Conservation (phyloP, 2,888 invertebrate genomes). For the Tanaodytes sp. region DNA sequence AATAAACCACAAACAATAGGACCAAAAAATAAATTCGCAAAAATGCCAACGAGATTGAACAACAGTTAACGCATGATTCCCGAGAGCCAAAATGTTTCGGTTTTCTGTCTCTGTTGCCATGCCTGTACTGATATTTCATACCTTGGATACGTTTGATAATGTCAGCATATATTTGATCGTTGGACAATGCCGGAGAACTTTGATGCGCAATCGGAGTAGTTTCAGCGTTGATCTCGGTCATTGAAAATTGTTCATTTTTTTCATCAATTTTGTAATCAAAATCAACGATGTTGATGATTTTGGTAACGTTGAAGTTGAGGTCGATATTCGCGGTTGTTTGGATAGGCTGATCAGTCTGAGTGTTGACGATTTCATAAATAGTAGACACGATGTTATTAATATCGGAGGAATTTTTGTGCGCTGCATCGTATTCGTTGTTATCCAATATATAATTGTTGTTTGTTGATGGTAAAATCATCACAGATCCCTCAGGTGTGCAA, state of each 20-base stretch:
- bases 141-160: constrained; percentile 61
- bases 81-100: not conserved
- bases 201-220: not conserved
- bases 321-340: not conserved
- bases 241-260: not conserved
- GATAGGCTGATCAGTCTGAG: constrained; percentile 41
- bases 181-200: constrained; percentile 22
- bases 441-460: constrained; percentile 52
- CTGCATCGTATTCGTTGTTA: constrained; percentile 8
- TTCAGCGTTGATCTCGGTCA: not conserved
- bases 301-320: constrained; percentile 3
- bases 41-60: constrained; percentile 62
- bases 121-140: constrained; percentile 27
- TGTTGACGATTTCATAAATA: constrained; percentile 60
- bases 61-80: constrained; percentile 28
- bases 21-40: constrained; percentile 64
- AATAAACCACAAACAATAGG: constrained; percentile 60
- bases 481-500: constrained; percentile 35
- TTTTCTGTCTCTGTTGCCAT: constrained; percentile 12
- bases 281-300: constrained; percentile 14
- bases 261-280: constrained; percentile 2
- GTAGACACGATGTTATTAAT: constrained; percentile 59
- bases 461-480: constrained; percentile 1
- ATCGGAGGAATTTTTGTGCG: constrained; percentile 48
- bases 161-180: constrained; percentile 59